phyloP scores from a whole-genome alignment of 2,797 vertebrate species.

The Melanotaenia boesemani region DNA sequence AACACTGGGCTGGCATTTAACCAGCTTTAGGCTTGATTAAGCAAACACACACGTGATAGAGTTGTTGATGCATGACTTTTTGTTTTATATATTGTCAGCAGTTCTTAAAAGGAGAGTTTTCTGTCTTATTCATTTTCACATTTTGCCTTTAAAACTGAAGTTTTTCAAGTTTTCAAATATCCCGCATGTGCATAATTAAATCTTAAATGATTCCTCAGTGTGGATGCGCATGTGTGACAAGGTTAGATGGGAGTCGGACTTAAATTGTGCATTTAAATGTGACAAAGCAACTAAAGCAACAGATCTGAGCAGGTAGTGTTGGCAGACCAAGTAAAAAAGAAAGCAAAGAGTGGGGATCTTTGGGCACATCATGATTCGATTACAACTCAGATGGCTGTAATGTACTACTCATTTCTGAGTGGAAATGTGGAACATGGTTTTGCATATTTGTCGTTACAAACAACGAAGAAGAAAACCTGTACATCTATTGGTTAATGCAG shows the following conservation, averaged over 20 bases:
- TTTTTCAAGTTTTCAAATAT: not conserved
- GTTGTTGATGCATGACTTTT: conserved; percentile 7
- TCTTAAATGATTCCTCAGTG: not conserved
- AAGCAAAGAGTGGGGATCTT: not conserved
- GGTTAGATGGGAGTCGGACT: not conserved
- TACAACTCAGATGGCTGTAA: too few relatives aligned
- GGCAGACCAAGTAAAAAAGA: not conserved
- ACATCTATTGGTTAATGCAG: too few relatives aligned
- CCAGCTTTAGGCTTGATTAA: conserved; percentile 32
- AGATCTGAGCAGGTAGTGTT: not conserved
- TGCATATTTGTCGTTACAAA: too few relatives aligned
- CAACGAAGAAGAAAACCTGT: too few relatives aligned
- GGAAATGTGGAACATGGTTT: too few relatives aligned
- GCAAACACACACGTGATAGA: conserved; percentile 13
- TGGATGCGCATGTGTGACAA: not conserved
- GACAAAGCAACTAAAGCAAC: too few relatives aligned
- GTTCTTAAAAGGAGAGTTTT: not conserved
- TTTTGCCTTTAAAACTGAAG: not conserved
- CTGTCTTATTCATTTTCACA: not conserved
- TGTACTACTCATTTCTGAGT: too few relatives aligned
- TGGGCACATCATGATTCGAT: too few relatives aligned
- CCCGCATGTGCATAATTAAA: not conserved
- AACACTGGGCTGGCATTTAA: conserved; percentile 49
- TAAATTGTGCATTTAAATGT: too few relatives aligned
- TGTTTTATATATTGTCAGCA: conserved; percentile 11